Evolutionary conservation across 2,888 invertebrate species (phyloP), one percentile per base, ranked within the genome.

Genomic region (Cheilosia pagana): DNA sequence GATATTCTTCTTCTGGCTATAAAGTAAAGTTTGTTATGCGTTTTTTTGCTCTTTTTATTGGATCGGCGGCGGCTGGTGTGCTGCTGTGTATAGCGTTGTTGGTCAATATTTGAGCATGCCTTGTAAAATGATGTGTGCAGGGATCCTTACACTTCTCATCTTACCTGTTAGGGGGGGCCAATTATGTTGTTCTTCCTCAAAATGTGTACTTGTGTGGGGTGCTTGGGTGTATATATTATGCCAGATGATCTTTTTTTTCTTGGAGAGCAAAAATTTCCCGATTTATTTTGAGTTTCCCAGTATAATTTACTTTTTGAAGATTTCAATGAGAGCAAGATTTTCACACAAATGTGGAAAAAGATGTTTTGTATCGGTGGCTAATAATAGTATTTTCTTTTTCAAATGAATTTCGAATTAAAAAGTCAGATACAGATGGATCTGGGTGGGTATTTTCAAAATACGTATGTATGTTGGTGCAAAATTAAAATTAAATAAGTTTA

Each of bases 71-170:
- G 25, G 12, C 12, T 12, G 31, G 10, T 35, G 35, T 35, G 14
- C 12, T 60, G 52, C 48, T 23, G n/a, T 53, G 43, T 68, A 35
- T 55, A 50, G 59, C 65, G 65, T 70, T 78, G 62, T 68, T 57
- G 41, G 63, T 60, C 72, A 79, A 79, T 74, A 70, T 53, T 48
- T 76, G 74, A 52, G 68, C 43, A 59, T 59, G 39, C 45, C 50
- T 65, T 59, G 65, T 65, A 6, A 50, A 50, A 60, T 62, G 76
- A 60, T 43, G 70, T 77, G 60, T 77, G 23, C 41, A 60, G 72
- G 52, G 74, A 74, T 86, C 86, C 60, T 71, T 52, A 76, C 39
- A 81, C 76, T 77, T 86, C 86, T 86, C 86, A 86, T 86, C 86
- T 86, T 86, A 86, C 86, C 86, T 86, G 81, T 62, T 63, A 59